Base-by-base conservation (phyloP, 2,888 invertebrate species). In the Mesochorus sp. region DNA sequence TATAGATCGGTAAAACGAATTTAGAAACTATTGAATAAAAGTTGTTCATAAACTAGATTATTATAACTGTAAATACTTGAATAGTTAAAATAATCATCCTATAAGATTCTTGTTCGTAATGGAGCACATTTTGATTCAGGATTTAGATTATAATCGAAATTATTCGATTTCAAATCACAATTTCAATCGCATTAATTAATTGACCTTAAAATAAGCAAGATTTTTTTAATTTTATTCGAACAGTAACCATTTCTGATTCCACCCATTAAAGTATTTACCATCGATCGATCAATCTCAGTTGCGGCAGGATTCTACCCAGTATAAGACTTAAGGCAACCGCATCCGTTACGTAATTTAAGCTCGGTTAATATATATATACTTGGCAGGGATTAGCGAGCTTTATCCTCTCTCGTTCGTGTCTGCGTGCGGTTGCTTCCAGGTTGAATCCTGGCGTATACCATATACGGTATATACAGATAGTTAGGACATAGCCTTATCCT, bases 361-460 rank as follows among this genome's bases (percentile, higher is more conserved):
- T 31, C 37, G n/a, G 12, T 42, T 10, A 1, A 49, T 21, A 26
- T 49, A 64, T 4, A 8, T 49, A 44, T 34, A 49, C 24, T 21
- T 21, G 3, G 6, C 8, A 19, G 10, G 64, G 44, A 55, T 64
- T 47, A 37, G 47, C 31, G 19, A 19, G 62, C 26, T 49, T 73
- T 34, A 57, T 73, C 73, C 57, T 73, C n/a, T n/a, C 67, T 34
- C 14, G 28, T 49, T 67, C 42, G 51, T 59, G 61, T 67, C 51
- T 59, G 24, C 42, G 49, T 51, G 68, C 62, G 53, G 61, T 19
- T 8, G 21, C 47, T n/a, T n/a, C 34, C 19, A 26, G 47, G 28
- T 68, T 44, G 19, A 49, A 57, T 64, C 49, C 26, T 19, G 19
- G 42, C 53, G 10, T 47, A 57, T 21, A 34, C 47, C 28, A 14